Evolutionary conservation across 2,113 vertebrate genomes (phyloP), one percentile per base, ranked within the genome.

Genomic region (Seriola quinqueradiata): DNA sequence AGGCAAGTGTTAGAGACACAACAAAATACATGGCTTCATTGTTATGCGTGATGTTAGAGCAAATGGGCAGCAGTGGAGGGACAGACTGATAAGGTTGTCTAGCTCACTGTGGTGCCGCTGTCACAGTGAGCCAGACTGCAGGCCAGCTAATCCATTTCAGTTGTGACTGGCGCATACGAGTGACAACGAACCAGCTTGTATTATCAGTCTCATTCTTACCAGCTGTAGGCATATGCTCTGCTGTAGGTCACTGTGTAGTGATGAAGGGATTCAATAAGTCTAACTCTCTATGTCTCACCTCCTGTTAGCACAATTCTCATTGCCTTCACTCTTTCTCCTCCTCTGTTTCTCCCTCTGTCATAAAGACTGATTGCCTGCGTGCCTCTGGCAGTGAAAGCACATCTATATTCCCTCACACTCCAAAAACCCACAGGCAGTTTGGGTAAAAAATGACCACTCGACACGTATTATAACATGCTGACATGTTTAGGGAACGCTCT

Each of bases 401-500:
- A 12, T 42, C 70, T 25, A 36, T 58, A n/a, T 69, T 81, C 77
- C 66, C 77, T 70, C 74, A 68, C 8, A 73, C 42, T 65, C 23
- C 40, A 48, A 61, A 64, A 59, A 66, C 70, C 44, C 25, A 0
- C 23, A 8, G 73, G 70, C 83, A 58, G 23, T 55, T 19, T 8
- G 54, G 66, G 32, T 85, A 28, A n/a, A n/a, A 42, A 64, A 32
- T 8, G 65, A 75, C 80, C 75, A 59, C 65, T 81, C 61, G 1
- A 58, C 17, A 69, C 61, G 60, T 58, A 34, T 76, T 82, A 59
- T 38, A 81, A 77, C 82, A 78, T 36, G 70, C 78, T 82, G 75
- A 72, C 82, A 87, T 87, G 84, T 68, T 89, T 65, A 57, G 69
- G 89, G 75, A 77, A 89, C 50, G 70, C 78, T 87, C 83, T 90